A percentile compares a stretch with the other conserved stretches of the same genome.
Evolutionary conservation across 2,113 vertebrate genomes (phyloP).

Genomic region (Cygnus buccinator): DNA sequence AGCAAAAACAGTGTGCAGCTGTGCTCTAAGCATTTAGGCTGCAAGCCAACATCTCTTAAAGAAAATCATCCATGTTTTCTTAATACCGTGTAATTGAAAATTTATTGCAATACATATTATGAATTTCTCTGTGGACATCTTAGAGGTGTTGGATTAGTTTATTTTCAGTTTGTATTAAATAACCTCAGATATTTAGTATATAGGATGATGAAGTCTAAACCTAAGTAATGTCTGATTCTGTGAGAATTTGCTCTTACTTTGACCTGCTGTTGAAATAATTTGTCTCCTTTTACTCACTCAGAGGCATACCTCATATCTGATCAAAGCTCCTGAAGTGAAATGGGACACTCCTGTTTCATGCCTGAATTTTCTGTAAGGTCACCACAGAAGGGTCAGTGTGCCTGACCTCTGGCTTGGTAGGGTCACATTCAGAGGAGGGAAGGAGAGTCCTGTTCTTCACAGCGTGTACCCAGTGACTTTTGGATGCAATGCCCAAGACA

Average conservation of each 20-base stretch:
- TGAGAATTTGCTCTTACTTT: not conserved
- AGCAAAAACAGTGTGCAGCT: not conserved
- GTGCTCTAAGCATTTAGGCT: not conserved
- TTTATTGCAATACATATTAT: not conserved
- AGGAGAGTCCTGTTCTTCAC: not conserved
- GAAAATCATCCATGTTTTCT: not conserved
- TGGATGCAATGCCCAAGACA: not conserved
- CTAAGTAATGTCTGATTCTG: not conserved
- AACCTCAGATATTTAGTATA: not conserved
- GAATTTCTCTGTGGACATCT: not conserved
- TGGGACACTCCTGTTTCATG: not conserved
- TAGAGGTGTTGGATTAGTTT: not conserved
- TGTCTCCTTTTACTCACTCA: not conserved
- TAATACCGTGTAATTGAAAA: not conserved
- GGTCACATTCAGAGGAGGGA: not conserved
- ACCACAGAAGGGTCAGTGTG: not conserved
- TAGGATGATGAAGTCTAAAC: conserved; percentile 40
- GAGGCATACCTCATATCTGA: not conserved
- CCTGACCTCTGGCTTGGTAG: not conserved
- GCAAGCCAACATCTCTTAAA: not conserved
- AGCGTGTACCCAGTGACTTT: not conserved
- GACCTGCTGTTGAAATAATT: not conserved
- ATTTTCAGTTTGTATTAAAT: not conserved
- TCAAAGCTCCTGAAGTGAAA: not conserved
- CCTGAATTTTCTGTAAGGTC: not conserved